Evolutionary conservation across 2,113 vertebrate species (phyloP).

Genomic region (Zapornia atra): DNA sequence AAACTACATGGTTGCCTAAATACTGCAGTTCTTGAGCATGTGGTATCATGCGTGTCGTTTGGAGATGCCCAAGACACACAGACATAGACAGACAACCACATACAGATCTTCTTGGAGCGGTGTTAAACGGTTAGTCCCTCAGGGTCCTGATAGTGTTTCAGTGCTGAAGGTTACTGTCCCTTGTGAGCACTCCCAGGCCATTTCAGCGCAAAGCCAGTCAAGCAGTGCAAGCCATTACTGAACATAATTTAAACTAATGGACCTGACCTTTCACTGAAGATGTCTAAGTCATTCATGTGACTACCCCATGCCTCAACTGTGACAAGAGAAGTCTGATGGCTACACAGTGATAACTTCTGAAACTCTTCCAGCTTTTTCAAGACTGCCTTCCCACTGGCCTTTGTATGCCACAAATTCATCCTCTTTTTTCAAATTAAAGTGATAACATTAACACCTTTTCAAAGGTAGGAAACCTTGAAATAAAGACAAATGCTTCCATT

Average conservation of each 20-base stretch:
- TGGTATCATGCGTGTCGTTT: rapidly evolving
- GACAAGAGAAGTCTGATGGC: not conserved
- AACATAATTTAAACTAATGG: not conserved
- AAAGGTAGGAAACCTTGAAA: not conserved
- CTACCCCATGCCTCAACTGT: not conserved
- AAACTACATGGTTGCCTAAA: not conserved
- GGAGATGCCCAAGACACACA: not conserved
- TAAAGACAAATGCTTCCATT: not conserved
- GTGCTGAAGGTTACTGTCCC: not conserved
- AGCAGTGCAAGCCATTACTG: not conserved
- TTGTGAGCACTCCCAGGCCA: not conserved
- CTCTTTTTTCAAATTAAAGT: not conserved
- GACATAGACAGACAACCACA: not conserved
- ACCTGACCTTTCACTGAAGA: slow-evolving; percentile 15
- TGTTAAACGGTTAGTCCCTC: not conserved
- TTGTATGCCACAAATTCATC: not conserved
- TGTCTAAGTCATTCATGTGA: not conserved
- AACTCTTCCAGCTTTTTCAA: not conserved
- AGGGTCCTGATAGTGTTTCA: not conserved
- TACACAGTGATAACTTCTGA: not conserved
- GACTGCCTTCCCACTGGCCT: not conserved
- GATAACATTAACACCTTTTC: not conserved
- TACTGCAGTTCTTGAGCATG: not conserved
- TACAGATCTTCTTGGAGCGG: not conserved
- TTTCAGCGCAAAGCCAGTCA: not conserved